Conservation (phyloP, 2,113 vertebrate species). For the Dasyornis broadbenti region DNA sequence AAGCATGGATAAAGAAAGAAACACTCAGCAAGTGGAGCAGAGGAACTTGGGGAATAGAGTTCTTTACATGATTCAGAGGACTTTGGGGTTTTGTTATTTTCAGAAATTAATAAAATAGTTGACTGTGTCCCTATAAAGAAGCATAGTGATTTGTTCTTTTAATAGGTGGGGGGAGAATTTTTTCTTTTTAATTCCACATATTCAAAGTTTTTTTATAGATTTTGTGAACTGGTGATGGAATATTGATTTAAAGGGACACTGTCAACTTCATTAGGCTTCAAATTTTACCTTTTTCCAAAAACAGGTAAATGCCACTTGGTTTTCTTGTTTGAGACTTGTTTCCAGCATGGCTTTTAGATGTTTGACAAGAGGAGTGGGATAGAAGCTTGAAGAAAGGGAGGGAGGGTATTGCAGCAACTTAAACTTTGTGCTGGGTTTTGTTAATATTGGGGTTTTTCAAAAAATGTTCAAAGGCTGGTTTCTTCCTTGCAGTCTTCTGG, state of each 20-base stretch:
- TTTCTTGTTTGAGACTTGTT: slow-evolving; percentile 20
- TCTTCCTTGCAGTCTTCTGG: neutral
- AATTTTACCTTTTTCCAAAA: slow-evolving; percentile 36
- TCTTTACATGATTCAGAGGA: neutral
- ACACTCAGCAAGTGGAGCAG: neutral
- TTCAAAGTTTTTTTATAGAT: slow-evolving; percentile 18
- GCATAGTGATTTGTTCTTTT: neutral
- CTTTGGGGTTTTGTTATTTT: neutral
- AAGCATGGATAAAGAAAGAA: neutral
- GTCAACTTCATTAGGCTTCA: slow-evolving; percentile 31
- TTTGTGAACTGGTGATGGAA: slow-evolving; percentile 43
- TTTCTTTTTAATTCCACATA: slow-evolving; percentile 21
- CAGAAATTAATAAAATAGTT: neutral
- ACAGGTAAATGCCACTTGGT: slow-evolving; percentile 36
- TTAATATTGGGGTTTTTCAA: neutral
- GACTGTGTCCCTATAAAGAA: slow-evolving; percentile 28
- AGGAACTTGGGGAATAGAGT: neutral
- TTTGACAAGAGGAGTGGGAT: neutral
- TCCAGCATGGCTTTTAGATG: slow-evolving; percentile 29
- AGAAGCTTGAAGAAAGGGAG: neutral
- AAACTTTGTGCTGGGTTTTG: neutral
- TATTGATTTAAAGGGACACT: slow-evolving; percentile 45
- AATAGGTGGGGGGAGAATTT: neutral
- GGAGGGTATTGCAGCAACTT: neutral
- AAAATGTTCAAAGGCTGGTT: neutral